Base-by-base conservation (phyloP, 2,888 invertebrate genomes). In the Caenorhabditis plicata region DNA sequence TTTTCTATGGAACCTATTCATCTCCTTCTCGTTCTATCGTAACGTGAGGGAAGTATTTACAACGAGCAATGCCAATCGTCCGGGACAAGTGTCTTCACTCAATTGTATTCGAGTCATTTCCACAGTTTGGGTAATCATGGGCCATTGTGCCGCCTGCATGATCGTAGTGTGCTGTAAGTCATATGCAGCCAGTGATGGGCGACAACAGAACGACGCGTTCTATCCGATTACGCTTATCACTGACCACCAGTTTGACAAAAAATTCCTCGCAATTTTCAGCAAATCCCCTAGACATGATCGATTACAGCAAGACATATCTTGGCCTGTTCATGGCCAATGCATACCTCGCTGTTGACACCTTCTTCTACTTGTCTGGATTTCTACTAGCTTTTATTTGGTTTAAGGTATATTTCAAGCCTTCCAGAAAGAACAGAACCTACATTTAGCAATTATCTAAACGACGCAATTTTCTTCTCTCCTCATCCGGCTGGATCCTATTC, bases 401-500 rank as follows among this genome's bases (percentile, higher is more conserved):
- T 50, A 66, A 62, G 46, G 40, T 33, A 15, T 15, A n/a, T 2
- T 19, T 23, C 4, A 7, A 26, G 5, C 13, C 13, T 19, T 42
- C 27, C n/a, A 29, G 13, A 23, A n/a, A n/a, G n/a, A n/a, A n/a
- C n/a, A n/a, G n/a, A n/a, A n/a, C n/a, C 15, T 42, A 9, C 25
- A 32, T 32, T 33, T 5, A 5, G n/a, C 15, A 38, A 43, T 8
- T 19, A 4, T n/a, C n/a, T n/a, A n/a, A 53, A 32, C 47, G 51
- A 17, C 49, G 54, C 8, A 42, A 27, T n/a, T 33, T 36, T 1
- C 50, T 53, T 1, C 39, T 69, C n/a, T 57, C 64, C 5, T 13
- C 48, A 3, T 29, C 32, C 8, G 57, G 56, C 11, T 73, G 73
- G 73, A 13, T 71, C n/a, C 58, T 73, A 55, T 71, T 71, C 36